Conservation (phyloP, 2,888 invertebrate genomes). For the Teinopalpus imperialis region DNA sequence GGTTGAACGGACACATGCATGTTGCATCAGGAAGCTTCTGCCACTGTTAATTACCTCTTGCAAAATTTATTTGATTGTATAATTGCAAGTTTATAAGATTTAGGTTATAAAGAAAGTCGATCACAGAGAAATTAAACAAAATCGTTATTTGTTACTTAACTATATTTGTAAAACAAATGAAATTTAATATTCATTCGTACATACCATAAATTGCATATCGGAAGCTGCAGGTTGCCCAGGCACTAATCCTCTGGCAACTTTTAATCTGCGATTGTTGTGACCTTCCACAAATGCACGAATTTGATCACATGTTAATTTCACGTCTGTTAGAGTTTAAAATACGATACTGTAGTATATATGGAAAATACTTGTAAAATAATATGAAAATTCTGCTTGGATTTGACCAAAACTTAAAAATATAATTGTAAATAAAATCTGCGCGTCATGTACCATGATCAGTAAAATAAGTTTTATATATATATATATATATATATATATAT, state of each 20-base stretch:
- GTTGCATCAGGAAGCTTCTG: too few relatives aligned
- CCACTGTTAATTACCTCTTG: too few relatives aligned
- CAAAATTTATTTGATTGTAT: too few relatives aligned
- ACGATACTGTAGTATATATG: background rate
- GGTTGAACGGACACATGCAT: too few relatives aligned
- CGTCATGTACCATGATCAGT: too few relatives aligned
- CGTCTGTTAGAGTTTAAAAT: conserved; percentile 26
- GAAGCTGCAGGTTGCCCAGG: conserved; percentile 35
- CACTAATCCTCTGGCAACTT: conserved; percentile 34
- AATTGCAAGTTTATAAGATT: too few relatives aligned
- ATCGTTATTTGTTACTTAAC: too few relatives aligned
- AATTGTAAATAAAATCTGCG: too few relatives aligned
- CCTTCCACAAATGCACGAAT: conserved; percentile 38
- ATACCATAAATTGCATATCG: conserved; percentile 38
- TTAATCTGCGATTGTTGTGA: conserved; percentile 35
- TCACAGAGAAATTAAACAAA: too few relatives aligned
- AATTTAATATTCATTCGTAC: background rate
- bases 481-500: background rate
- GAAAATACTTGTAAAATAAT: background rate
- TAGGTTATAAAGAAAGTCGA: too few relatives aligned
- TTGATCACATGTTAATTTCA: conserved; percentile 36
- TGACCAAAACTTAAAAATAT: background rate
- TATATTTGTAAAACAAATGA: too few relatives aligned
- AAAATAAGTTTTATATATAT: background rate
- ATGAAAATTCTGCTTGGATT: background rate